phyloP scores from a whole-genome alignment of 2,888 invertebrate genomes.

The Ormyrus nitidulus region DNA sequence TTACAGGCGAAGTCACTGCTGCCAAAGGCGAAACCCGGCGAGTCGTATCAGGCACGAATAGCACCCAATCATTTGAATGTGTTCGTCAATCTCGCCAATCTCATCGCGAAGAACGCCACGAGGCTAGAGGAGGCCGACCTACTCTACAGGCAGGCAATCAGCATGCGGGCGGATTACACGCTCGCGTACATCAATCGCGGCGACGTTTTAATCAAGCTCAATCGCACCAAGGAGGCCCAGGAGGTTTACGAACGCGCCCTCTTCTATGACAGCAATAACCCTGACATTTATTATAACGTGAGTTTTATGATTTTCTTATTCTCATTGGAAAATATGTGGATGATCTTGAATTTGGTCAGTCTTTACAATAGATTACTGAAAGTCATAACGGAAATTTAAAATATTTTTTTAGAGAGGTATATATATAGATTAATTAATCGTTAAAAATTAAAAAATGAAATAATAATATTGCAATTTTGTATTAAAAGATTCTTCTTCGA shows the following conservation, averaged over 20 bases:
- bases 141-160: constrained; percentile 95
- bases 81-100: constrained; percentile 94
- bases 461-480: too few species aligned
- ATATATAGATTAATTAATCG: too few species aligned
- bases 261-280: constrained; percentile 94
- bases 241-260: constrained; percentile 95
- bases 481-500: too few species aligned
- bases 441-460: too few species aligned
- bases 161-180: constrained; percentile 97
- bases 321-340: too few species aligned
- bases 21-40: constrained; percentile 94
- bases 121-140: constrained; percentile 95
- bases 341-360: too few species aligned
- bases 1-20: constrained; percentile 89
- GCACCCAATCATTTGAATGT: constrained; percentile 97
- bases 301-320: constrained; percentile 73
- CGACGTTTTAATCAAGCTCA: constrained; percentile 95
- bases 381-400: too few species aligned
- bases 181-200: constrained; percentile 98
- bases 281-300: constrained; percentile 96
- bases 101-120: constrained; percentile 94
- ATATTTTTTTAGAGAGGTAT: too few species aligned
- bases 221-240: constrained; percentile 95
- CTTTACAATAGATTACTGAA: too few species aligned
- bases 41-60: constrained; percentile 95